Evolutionary conservation across 2,888 invertebrate genomes (phyloP).

Genomic region (Boloria euphrosyne): DNA sequence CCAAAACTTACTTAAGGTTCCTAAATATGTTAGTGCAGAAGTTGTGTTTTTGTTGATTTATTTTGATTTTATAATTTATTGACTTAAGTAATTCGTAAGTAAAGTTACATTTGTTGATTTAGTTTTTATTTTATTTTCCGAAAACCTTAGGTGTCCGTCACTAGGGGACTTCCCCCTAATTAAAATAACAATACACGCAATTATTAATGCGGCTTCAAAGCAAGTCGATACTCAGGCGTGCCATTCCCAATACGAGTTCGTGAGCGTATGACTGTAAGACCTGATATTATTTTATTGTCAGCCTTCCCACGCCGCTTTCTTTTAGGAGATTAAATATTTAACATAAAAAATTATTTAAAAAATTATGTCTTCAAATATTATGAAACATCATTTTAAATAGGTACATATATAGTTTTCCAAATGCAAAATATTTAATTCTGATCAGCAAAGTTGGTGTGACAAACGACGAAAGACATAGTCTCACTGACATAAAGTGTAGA

Average conservation of each 20-base stretch:
- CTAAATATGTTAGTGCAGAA: no score
- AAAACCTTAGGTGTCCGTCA: no score
- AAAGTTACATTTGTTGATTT: no score
- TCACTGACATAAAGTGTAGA: neutral
- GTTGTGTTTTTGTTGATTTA: no score
- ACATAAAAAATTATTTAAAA: neutral
- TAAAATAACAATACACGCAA: slow-evolving; percentile 22
- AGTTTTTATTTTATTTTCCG: no score
- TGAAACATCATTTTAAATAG: neutral
- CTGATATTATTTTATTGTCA: slow-evolving; percentile 23
- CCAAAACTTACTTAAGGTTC: no score
- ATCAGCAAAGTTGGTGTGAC: neutral
- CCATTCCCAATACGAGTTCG: slow-evolving; percentile 22
- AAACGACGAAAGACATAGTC: slow-evolving; percentile 4
- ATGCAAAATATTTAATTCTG: neutral
- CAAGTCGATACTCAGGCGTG: slow-evolving; percentile 20
- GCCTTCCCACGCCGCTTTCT: slow-evolving; percentile 26
- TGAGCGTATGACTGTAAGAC: slow-evolving; percentile 29
- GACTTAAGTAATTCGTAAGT: no score
- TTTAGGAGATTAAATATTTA: neutral
- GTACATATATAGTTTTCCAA: no score
- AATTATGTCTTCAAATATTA: neutral
- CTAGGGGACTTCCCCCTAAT: no score
- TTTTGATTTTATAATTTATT: no score
- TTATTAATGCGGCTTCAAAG: slow-evolving; percentile 15